Evolutionary conservation across 2,888 invertebrate species (phyloP).

Genomic region (Helleia helle): DNA sequence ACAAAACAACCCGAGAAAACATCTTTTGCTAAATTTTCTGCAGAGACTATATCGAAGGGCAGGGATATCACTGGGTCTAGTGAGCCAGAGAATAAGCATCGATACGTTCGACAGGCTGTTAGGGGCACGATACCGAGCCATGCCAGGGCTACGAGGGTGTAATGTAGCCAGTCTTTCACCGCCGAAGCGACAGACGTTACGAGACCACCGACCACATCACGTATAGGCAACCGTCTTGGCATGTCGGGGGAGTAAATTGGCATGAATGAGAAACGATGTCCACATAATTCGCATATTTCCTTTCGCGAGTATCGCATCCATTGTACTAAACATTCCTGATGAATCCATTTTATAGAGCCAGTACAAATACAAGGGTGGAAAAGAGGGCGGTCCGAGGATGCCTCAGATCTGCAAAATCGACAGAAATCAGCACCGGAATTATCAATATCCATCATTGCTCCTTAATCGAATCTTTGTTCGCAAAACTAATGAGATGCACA

Average conservation of each 20-base stretch:
- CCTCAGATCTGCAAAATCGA: slow-evolving; percentile 97
- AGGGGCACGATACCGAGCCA: slow-evolving; percentile 98
- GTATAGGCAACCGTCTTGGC: slow-evolving; percentile 96
- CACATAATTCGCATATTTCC: slow-evolving; percentile 98
- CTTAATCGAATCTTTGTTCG: slow-evolving; percentile 53
- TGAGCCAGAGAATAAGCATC: slow-evolving; percentile 93
- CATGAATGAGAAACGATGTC: slow-evolving; percentile 97
- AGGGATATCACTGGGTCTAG: slow-evolving; percentile 89
- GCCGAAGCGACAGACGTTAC: slow-evolving; percentile 92
- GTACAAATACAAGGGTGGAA: slow-evolving; percentile 99
- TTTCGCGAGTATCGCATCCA: slow-evolving; percentile 99
- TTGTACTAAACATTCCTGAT: slow-evolving; percentile 98
- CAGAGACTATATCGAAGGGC: slow-evolving; percentile 93
- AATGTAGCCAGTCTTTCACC: slow-evolving; percentile 97
- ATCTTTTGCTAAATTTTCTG: slow-evolving; percentile 94
- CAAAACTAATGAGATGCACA: neutral
- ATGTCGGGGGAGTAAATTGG: slow-evolving; percentile 99
- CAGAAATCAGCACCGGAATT: slow-evolving; percentile 89
- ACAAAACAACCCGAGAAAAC: slow-evolving; percentile 97
- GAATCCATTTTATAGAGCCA: slow-evolving; percentile 99
- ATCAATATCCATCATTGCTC: slow-evolving; percentile 63
- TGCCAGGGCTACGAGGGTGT: slow-evolving; percentile 95
- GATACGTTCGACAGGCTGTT: slow-evolving; percentile 96
- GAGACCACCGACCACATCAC: slow-evolving; percentile 93
- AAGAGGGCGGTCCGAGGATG: slow-evolving; percentile 90